phyloP scores from a whole-genome alignment of 2,888 invertebrate genomes.

The Papilio gigon region DNA sequence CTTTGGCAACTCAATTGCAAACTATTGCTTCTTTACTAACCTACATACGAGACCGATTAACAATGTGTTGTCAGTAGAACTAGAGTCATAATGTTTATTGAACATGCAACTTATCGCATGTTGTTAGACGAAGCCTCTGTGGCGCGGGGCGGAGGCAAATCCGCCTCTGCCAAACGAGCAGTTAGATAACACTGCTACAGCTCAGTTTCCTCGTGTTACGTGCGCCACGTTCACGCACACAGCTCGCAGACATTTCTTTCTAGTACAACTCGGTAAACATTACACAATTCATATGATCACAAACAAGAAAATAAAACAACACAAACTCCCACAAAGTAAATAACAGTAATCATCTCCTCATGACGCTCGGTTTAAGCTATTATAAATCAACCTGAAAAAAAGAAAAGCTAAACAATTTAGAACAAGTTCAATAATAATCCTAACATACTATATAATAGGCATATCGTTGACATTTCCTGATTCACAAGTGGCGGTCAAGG shows the following conservation, averaged over 20 bases:
- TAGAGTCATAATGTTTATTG: conserved; percentile 12
- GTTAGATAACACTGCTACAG: conserved; percentile 69
- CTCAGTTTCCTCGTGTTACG: conserved; percentile 71
- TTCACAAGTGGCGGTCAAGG: conserved; percentile 69
- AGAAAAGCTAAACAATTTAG: conserved; percentile 37
- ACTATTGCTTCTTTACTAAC: conserved; percentile 2
- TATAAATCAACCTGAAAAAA: background rate
- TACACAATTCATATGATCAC: conserved; percentile 53
- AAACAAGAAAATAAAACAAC: conserved; percentile 44
- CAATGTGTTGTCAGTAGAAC: conserved; percentile 7
- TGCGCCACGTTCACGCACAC: conserved; percentile 53
- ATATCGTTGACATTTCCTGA: conserved; percentile 59
- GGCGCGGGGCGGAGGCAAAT: conserved; percentile 9
- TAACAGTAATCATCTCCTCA: background rate
- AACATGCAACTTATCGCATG: conserved; percentile 30
- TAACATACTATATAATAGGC: conserved; percentile 47
- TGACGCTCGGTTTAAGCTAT: background rate
- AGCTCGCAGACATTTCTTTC: conserved; percentile 51
- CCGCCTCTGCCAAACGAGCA: conserved; percentile 45
- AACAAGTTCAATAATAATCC: conserved; percentile 48
- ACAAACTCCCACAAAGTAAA: background rate
- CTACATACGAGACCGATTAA: conserved; percentile 1
- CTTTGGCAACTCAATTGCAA: background rate
- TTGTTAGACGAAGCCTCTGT: conserved; percentile 4
- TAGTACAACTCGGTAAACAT: conserved; percentile 52